Conservation (phyloP, 2,797 vertebrate genomes). For the Etheostoma nigrum region DNA sequence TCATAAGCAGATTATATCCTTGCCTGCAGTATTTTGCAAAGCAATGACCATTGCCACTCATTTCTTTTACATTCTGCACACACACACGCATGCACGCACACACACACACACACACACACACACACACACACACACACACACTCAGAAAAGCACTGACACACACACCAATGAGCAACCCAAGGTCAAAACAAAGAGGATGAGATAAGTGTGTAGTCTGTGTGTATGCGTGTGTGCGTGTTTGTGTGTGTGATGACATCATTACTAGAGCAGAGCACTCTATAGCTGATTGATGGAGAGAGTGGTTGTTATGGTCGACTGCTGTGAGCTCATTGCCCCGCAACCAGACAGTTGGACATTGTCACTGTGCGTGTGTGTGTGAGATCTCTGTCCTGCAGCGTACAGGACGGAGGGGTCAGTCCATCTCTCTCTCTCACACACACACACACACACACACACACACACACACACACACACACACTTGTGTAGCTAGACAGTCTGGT, state of each 20-base stretch:
- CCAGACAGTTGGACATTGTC: constrained; percentile 70
- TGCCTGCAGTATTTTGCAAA: constrained; percentile 44
- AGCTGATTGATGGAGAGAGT: constrained; percentile 87
- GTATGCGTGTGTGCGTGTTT: not conserved
- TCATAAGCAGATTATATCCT: constrained; percentile 46
- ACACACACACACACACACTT: constrained; percentile 4
- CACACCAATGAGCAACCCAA: constrained; percentile 52
- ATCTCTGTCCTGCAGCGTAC: constrained; percentile 20
- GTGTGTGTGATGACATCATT: constrained; percentile 88
- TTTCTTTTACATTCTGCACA: constrained; percentile 22
- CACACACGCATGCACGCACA: constrained; percentile 5
- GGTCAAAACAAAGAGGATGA: constrained; percentile 70
- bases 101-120: constrained; percentile 4
- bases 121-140: constrained; percentile 1
- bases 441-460: constrained; percentile 1
- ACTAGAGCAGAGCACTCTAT: constrained; percentile 82
- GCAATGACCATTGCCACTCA: constrained; percentile 52
- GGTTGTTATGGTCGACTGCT: constrained; percentile 76
- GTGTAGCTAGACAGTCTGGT: constrained; percentile 23
- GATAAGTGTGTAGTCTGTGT: constrained; percentile 43
- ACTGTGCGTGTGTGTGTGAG: constrained; percentile 24
- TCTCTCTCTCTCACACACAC: constrained; percentile 14
- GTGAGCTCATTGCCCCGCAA: constrained; percentile 80
- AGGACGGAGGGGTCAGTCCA: constrained; percentile 4
- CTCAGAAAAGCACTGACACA: constrained; percentile 8